Evolutionary conservation across 2,888 invertebrate species (phyloP), one percentile per base, ranked within the genome.

Genomic region (Auanema sp.): DNA sequence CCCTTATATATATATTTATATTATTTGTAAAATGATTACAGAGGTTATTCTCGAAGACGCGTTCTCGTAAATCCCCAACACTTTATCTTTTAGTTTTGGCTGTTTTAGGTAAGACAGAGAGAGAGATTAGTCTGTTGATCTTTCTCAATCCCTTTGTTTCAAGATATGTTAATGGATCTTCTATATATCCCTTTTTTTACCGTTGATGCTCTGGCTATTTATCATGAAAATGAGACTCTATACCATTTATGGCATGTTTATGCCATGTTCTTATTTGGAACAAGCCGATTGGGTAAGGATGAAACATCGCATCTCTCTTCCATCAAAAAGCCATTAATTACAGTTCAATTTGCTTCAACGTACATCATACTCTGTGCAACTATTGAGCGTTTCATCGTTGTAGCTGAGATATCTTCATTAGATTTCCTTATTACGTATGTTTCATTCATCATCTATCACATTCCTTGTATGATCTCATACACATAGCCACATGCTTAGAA

Each of bases 131-230:
- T 33, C 8, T 33, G 33, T 8, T 33, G 3, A 8, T 33, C 8
- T 5, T 33, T 5, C 33, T 33, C 33, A n/a, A n/a, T 33, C 8
- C 33, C 8, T 33, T 33, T 8, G 8, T 33, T 68, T 24, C 62
- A 55, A n/a, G 79, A 79, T 60, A 55, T 76, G 2, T 56, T 77
- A n/a, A 79, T 79, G 65, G 78, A 78, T 55, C 64, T 76, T n/a
- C 68, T 78, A 53, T 79, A 79, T 69, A 65, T 79, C n/a, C 79
- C 79, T 1, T 76, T 79, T 42, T 79, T 79, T 66, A 77, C 79
- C 0, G 72, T 76, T 16, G 79, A 79, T 57, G 78, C 79, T 10
- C 56, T 79, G 5, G 75, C 77, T 18, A 75, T 79, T 42, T 77
- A 77, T 64, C 66, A 72, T 52, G 59, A 74, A 51, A 67, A 74